Percentiles rank a stretch among this genome's conserved stretches.
phyloP scores from a whole-genome alignment of 2,113 vertebrate species.

The Numenius arquata region DNA sequence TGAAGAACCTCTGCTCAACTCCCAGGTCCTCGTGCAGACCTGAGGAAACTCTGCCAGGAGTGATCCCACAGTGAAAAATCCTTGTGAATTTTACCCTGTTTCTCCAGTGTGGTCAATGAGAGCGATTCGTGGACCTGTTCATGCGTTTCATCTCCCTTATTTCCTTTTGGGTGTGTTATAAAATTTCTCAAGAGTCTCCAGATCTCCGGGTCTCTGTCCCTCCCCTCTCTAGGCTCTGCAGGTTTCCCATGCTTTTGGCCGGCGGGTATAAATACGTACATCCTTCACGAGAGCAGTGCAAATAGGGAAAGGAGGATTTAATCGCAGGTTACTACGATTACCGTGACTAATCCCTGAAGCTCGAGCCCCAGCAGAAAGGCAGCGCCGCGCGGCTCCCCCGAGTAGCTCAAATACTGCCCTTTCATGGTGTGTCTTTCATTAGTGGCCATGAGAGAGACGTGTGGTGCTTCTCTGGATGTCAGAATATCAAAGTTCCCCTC shows the following conservation, averaged over 20 bases:
- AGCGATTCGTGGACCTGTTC: rapidly evolving
- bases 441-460: rapidly evolving
- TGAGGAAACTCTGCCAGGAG: not conserved
- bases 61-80: not conserved
- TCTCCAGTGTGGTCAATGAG: not conserved
- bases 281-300: not conserved
- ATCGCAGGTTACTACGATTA: not conserved
- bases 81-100: not conserved
- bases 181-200: not conserved
- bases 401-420: not conserved
- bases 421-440: not conserved
- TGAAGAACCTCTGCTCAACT: not conserved
- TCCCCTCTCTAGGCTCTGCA: not conserved
- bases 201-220: not conserved
- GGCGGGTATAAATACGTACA: not conserved
- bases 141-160: not conserved
- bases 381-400: not conserved
- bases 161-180: not conserved
- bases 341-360: not conserved
- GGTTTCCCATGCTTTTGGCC: not conserved
- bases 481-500: not conserved
- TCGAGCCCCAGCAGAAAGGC: not conserved
- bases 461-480: not conserved
- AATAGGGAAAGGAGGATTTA: not conserved
- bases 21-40: not conserved